These are phyloP conservation scores for Mungos mungo DNA, from an alignment of 2,113 vertebrate genomes.

Conservation along the genomic window DNA sequence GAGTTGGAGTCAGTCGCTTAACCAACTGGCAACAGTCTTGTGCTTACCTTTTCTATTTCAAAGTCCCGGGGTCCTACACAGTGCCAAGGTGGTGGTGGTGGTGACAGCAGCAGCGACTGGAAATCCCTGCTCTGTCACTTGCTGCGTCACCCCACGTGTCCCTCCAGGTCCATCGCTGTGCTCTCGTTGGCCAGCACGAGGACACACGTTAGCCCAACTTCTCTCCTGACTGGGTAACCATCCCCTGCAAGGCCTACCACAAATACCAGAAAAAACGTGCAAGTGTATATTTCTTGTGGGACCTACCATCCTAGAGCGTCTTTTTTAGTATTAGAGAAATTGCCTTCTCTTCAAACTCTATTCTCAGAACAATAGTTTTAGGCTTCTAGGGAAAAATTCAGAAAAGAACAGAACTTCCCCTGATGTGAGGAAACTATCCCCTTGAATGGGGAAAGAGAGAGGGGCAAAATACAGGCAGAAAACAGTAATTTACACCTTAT, in stretches of 20 bases:
- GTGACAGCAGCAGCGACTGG: not conserved
- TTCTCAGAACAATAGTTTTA: not conserved
- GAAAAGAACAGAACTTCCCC: not conserved
- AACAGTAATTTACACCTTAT: not conserved
- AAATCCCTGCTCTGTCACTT: not conserved
- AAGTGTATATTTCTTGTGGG: not conserved
- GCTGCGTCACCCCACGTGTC: not conserved
- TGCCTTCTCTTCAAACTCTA: constrained; percentile 13
- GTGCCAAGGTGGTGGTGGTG: not conserved
- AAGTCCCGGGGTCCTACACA: not conserved
- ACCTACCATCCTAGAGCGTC: not conserved
- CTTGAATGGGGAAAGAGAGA: not conserved
- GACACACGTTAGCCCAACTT: not conserved
- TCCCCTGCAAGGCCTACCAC: not conserved
- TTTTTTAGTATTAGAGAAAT: not conserved
- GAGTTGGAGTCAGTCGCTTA: too few species aligned
- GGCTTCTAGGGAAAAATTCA: not conserved
- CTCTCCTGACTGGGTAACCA: not conserved
- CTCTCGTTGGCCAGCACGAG: not conserved
- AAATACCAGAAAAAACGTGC: not conserved
- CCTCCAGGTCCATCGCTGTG: not conserved
- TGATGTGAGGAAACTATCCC: not conserved
- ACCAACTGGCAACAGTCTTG: not conserved
- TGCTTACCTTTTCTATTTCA: not conserved
- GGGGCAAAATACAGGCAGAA: not conserved